phyloP scores from a whole-genome alignment of 1,140 invertebrate genomes.

The Adoxophyes honmai region DNA sequence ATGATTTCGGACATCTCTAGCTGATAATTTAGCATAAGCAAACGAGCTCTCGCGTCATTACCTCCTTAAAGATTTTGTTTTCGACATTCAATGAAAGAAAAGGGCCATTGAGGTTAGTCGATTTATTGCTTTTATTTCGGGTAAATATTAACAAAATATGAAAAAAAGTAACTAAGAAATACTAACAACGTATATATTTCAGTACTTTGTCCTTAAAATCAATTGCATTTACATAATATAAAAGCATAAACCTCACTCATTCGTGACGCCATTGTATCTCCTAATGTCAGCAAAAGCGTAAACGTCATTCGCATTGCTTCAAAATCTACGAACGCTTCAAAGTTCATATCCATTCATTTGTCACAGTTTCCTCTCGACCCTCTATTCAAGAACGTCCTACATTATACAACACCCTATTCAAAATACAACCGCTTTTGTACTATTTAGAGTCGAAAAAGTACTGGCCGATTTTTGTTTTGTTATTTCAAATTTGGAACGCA shows the following conservation, averaged over 20 bases:
- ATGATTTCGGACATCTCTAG: background rate
- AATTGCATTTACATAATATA: background rate
- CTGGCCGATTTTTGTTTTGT: background rate
- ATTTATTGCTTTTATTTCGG: background rate
- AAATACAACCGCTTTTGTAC: background rate
- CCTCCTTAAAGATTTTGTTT: conserved; percentile 57
- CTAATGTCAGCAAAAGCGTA: conserved; percentile 7
- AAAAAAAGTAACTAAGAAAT: no score
- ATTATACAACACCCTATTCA: background rate
- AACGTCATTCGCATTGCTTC: conserved; percentile 14
- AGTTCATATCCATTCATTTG: conserved; percentile 12
- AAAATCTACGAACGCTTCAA: conserved; percentile 5
- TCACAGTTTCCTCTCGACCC: background rate
- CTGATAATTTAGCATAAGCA: conserved; percentile 35
- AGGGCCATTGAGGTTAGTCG: background rate
- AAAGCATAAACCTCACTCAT: background rate
- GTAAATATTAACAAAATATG: no score
- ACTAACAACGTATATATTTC: no score
- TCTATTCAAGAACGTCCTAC: background rate
- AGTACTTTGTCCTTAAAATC: no score
- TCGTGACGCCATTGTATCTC: background rate
- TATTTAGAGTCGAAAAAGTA: background rate
- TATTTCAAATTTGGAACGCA: conserved; percentile 2
- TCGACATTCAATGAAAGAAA: conserved; percentile 18
- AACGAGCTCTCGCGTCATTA: conserved; percentile 48